These are phyloP conservation scores for Hystrix cristata DNA, from an alignment of 2,113 vertebrate genomes.

Conservation along the genomic window DNA sequence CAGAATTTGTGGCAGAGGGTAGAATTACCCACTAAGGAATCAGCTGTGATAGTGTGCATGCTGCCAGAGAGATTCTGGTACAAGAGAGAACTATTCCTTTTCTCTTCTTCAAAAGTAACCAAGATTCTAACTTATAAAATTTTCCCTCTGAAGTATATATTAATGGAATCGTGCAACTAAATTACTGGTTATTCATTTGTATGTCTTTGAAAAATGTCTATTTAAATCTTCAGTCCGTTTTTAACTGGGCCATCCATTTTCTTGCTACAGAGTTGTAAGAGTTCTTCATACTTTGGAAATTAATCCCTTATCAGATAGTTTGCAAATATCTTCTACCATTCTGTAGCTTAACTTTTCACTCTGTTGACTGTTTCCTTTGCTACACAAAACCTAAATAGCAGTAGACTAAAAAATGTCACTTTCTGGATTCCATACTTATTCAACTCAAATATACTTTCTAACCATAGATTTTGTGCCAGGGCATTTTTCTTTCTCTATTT, in stretches of 20 bases:
- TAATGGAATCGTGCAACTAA: background rate
- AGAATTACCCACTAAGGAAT: background rate
- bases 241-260: background rate
- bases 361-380: background rate
- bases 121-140: background rate
- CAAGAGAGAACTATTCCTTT: background rate
- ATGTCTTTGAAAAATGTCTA: background rate
- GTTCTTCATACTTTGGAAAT: background rate
- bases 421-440: constrained; percentile 45
- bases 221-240: background rate
- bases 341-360: background rate
- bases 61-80: background rate
- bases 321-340: background rate
- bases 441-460: constrained; percentile 44
- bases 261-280: background rate
- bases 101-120: background rate
- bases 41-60: background rate
- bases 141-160: background rate
- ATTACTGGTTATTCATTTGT: background rate
- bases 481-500: background rate
- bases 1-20: background rate
- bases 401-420: background rate
- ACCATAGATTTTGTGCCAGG: background rate
- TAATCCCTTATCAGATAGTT: background rate
- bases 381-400: background rate